A percentile compares a stretch with the other conserved stretches of the same genome.
These are phyloP conservation scores for Hyperopisus bebe DNA, from an alignment of 2,113 vertebrate genomes.

Conservation along the genomic window DNA sequence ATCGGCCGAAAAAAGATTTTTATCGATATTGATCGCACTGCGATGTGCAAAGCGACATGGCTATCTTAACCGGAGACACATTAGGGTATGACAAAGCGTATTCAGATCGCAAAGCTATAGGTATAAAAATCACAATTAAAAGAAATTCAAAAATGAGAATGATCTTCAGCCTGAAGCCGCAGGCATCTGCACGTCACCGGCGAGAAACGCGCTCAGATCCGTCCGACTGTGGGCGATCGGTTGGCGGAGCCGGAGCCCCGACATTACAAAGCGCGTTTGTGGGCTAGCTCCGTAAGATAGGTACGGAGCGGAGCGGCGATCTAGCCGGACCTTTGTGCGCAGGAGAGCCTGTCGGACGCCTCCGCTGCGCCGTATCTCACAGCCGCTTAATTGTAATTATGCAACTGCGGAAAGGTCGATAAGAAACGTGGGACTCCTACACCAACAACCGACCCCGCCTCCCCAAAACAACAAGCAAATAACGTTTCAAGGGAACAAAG, in stretches of 20 bases:
- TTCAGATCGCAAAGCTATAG: not conserved
- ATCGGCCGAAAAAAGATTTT: not conserved
- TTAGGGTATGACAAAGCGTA: not conserved
- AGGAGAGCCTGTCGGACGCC: not conserved
- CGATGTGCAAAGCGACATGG: not conserved
- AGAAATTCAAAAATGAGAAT: not conserved
- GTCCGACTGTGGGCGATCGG: not conserved
- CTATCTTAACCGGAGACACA: not conserved
- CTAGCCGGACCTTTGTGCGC: conserved; percentile 23
- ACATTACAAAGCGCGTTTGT: not conserved
- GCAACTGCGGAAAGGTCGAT: not conserved
- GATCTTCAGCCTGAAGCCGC: not conserved
- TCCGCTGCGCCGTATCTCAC: not conserved
- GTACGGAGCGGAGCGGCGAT: conserved; percentile 17
- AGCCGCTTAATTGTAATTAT: not conserved
- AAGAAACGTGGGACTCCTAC: not conserved
- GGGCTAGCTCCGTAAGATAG: not conserved
- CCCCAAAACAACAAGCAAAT: not conserved
- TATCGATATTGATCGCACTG: not conserved
- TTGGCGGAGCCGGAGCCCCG: not conserved
- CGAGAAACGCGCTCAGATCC: not conserved
- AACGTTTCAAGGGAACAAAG: conserved; percentile 28
- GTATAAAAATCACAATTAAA: not conserved
- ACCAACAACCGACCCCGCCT: not conserved
- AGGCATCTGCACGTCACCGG: not conserved